These are phyloP conservation scores for Acleris emargana DNA, from an alignment of 2,888 invertebrate species.

Conservation along the genomic window DNA sequence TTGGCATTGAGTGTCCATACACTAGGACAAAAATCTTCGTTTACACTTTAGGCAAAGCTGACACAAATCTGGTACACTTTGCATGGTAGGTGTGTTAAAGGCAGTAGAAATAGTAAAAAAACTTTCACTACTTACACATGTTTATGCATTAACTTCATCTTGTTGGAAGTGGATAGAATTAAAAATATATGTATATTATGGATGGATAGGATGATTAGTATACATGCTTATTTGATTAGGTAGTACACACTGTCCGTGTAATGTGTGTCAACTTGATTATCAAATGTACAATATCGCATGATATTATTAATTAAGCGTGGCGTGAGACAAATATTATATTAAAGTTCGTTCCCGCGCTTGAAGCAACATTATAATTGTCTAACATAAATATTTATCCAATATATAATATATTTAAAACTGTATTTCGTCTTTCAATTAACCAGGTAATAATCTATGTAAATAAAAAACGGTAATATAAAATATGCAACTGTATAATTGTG, in stretches of 20 bases:
- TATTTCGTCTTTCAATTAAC: slow-evolving; percentile 47
- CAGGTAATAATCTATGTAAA: not conserved
- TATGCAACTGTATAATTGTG: slow-evolving; percentile 14
- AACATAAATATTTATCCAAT: slow-evolving; percentile 81
- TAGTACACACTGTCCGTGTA: slow-evolving; percentile 53
- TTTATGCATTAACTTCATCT: slow-evolving; percentile 60
- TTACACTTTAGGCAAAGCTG: too few species aligned
- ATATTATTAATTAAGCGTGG: slow-evolving; percentile 58
- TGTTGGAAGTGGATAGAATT: slow-evolving; percentile 65
- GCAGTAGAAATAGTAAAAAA: slow-evolving; percentile 60
- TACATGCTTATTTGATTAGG: slow-evolving; percentile 57
- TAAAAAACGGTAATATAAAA: slow-evolving; percentile 15
- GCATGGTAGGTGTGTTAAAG: slow-evolving; percentile 74
- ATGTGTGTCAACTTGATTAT: slow-evolving; percentile 52
- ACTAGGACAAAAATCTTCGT: too few species aligned
- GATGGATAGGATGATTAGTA: slow-evolving; percentile 63
- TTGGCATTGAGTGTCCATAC: too few species aligned
- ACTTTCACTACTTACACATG: slow-evolving; percentile 48
- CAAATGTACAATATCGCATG: slow-evolving; percentile 66
- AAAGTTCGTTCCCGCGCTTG: slow-evolving; percentile 75
- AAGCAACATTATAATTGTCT: slow-evolving; percentile 77
- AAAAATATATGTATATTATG: slow-evolving; percentile 73
- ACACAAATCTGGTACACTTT: slow-evolving; percentile 54
- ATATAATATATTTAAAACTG: slow-evolving; percentile 60
- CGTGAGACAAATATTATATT: slow-evolving; percentile 65